These are phyloP conservation scores for Bimastos eiseni DNA, from an alignment of 2,888 invertebrate genomes.

Conservation along the genomic window DNA sequence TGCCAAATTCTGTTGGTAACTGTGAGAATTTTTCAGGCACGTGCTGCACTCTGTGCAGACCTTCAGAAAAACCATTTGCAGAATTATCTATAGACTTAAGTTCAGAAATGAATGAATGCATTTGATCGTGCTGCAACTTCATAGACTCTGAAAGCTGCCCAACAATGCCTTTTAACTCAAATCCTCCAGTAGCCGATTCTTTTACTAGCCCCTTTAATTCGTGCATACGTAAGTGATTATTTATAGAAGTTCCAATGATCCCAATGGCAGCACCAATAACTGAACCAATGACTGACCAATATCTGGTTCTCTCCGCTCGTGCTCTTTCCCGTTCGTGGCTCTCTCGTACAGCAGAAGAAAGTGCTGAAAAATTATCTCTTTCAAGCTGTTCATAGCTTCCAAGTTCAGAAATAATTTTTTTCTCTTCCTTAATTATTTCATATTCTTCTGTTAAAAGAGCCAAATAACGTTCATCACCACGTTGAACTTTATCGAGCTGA, in stretches of 20 bases:
- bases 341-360: slow-evolving; percentile 77
- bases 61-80: not conserved
- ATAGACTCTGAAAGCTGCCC: slow-evolving; percentile 40
- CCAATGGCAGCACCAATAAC: slow-evolving; percentile 70
- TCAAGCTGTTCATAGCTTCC: slow-evolving; percentile 74
- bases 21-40: not conserved
- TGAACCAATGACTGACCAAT: slow-evolving; percentile 78
- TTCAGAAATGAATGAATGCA: slow-evolving; percentile 45
- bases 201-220: slow-evolving; percentile 70
- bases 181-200: slow-evolving; percentile 45
- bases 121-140: slow-evolving; percentile 43
- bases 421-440: slow-evolving; percentile 60
- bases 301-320: slow-evolving; percentile 80
- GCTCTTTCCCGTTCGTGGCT: slow-evolving; percentile 82
- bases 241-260: slow-evolving; percentile 71
- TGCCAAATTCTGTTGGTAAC: not conserved
- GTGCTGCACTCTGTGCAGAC: not conserved
- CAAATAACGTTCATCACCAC: slow-evolving; percentile 78
- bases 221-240: slow-evolving; percentile 71
- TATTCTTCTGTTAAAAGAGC: slow-evolving; percentile 72
- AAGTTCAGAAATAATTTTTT: slow-evolving; percentile 67
- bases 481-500: slow-evolving; percentile 76
- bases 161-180: slow-evolving; percentile 40
- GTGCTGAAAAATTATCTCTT: slow-evolving; percentile 71
- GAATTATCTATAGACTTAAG: slow-evolving; percentile 32